Base-by-base conservation (phyloP, 2,888 invertebrate genomes). In the Lysandra coridon region DNA sequence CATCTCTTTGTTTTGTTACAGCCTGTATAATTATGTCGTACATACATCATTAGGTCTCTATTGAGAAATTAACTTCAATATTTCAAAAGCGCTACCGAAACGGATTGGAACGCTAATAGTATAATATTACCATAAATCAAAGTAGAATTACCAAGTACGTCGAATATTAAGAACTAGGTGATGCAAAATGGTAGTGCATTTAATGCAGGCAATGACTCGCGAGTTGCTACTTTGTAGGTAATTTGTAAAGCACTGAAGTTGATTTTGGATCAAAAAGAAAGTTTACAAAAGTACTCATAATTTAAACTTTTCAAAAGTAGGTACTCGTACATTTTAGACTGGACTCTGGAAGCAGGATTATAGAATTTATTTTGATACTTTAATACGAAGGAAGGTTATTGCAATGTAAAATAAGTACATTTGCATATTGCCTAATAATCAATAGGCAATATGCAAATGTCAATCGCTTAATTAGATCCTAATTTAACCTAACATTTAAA, bases 11-110 rank as follows among this genome's bases (percentile, higher is more conserved):
- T 49, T 49, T 49, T 49, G 49, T 49, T 49, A 49, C 10, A 10
- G 2, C 49, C 10, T 49, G 49, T 49, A 14, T 75, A 49, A 75
- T 76, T 76, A 57, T n/a, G 76, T 0, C 37, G 30, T 76, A 76
- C 76, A 74, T 44, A 76, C 76, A 74, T 44, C 78, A 53, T 57
- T 79, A 77, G 80, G 73, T 80, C 82, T 80, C 44, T 80, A 78
- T 80, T 81, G 79, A 75, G 80, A 80, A 80, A 80, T 78, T 73
- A 77, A 75, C 79, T 75, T 53, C 14, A 14, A 53, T 49, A 57
- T 76, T 76, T 76, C 76, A 76, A 76, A 76, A 76, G 57, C 76
- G 53, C 76, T 33, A 33, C 76, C 17, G 30, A 49, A 75, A 49
- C 75, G 75, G 53, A 76, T 76, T n/a, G 57, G 53, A 75, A 76